A percentile compares a stretch with the other conserved stretches of the same genome.
phyloP scores from a whole-genome alignment of 2,797 vertebrate species.

The Anguilla anguilla region DNA sequence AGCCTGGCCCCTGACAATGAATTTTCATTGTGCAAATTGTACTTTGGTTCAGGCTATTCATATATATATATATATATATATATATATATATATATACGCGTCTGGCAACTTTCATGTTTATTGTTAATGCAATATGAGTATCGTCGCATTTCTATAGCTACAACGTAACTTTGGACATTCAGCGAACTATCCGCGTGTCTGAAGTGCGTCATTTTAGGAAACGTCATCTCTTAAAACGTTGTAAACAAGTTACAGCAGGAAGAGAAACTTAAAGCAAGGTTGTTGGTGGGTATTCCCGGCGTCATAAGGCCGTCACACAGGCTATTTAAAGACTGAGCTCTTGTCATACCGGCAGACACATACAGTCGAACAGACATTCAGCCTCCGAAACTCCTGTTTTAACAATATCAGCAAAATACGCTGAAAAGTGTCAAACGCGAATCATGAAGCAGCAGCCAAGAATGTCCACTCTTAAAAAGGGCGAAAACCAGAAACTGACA shows the following conservation, averaged over 20 bases:
- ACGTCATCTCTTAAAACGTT: background rate
- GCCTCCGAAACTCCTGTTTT: background rate
- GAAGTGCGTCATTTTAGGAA: background rate
- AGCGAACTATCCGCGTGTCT: background rate
- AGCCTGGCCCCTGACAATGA: background rate
- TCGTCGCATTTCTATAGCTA: background rate
- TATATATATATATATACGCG: background rate
- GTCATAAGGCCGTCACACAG: background rate
- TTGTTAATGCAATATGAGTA: background rate
- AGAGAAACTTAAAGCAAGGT: background rate
- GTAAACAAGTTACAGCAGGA: background rate
- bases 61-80: background rate
- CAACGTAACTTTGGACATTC: slow-evolving; percentile 2
- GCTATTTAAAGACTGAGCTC: slow-evolving; percentile 12
- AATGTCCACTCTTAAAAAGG: slow-evolving; percentile 11
- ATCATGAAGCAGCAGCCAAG: slow-evolving; percentile 26
- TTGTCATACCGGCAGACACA: background rate
- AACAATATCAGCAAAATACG: background rate
- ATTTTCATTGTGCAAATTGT: background rate
- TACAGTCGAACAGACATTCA: background rate
- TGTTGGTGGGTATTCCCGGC: background rate
- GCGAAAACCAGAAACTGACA: slow-evolving; percentile 20
- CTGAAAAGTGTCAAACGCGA: background rate
- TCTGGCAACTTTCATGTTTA: background rate
- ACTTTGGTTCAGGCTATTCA: background rate